Percentiles rank a stretch among this genome's conserved stretches.
phyloP scores from a whole-genome alignment of 2,797 vertebrate species.

The Lemur catta region DNA sequence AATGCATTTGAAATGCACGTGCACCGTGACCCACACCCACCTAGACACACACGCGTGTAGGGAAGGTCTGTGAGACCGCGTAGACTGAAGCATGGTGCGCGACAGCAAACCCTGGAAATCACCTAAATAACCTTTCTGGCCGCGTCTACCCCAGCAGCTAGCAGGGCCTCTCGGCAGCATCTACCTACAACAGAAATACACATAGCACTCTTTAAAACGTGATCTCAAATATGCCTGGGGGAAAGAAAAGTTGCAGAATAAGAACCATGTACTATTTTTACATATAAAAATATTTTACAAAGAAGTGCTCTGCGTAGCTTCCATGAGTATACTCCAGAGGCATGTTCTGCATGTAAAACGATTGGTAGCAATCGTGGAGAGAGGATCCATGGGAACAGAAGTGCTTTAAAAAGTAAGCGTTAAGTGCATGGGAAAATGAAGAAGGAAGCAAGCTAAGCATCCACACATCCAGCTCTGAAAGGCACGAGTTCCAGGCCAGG shows the following conservation, averaged over 20 bases:
- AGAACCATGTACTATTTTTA: not conserved
- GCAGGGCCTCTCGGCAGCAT: rapidly evolving
- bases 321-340: not conserved
- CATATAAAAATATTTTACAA: not conserved
- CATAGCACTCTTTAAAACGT: not conserved
- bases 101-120: not conserved
- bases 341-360: not conserved
- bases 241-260: not conserved
- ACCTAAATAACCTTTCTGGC: not conserved
- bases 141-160: not conserved
- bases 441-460: not conserved
- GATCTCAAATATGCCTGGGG: not conserved
- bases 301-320: not conserved
- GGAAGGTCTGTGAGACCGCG: too few species aligned
- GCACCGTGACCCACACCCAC: not conserved
- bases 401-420: not conserved
- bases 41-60: not conserved
- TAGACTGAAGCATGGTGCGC: not conserved
- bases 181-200: not conserved
- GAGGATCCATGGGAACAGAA: not conserved
- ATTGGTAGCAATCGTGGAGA: not conserved
- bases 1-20: not conserved
- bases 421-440: not conserved
- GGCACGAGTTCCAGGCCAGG: not conserved
- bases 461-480: rapidly evolving